A percentile compares a stretch with the other conserved stretches of the same genome.
Conservation (phyloP, 1,140 invertebrate genomes). For the Anagrus nilaparvatae region DNA sequence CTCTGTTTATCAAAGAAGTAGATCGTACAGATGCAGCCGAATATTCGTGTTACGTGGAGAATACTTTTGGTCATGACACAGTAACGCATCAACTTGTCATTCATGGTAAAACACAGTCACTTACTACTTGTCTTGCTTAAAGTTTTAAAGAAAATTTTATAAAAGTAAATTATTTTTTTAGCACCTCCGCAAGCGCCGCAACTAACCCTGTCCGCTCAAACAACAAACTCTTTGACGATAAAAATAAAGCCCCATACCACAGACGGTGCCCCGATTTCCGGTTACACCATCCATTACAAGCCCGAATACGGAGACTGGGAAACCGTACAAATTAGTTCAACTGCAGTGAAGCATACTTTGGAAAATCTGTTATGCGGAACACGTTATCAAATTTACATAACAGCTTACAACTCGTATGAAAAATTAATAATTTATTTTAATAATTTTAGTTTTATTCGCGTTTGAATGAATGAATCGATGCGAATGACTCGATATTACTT, state of each 20-base stretch:
- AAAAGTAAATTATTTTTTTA: conserved; percentile 33
- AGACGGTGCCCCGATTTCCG: conserved; percentile 66
- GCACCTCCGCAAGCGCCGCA: conserved; percentile 77
- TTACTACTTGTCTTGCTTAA: too few relatives aligned
- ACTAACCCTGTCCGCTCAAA: conserved; percentile 68
- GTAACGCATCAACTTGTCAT: conserved; percentile 85
- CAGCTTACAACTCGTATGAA: conserved; percentile 73
- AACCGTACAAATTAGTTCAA: conserved; percentile 64
- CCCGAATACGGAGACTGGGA: conserved; percentile 90
- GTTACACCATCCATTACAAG: conserved; percentile 87
- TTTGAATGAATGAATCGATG: neutral
- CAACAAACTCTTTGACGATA: conserved; percentile 71
- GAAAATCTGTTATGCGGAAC: conserved; percentile 83
- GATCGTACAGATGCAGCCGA: conserved; percentile 81
- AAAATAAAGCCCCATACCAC: conserved; percentile 66
- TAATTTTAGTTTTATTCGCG: too few relatives aligned
- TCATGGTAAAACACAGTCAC: conserved; percentile 55
- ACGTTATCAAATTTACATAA: conserved; percentile 84
- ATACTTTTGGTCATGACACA: conserved; percentile 83
- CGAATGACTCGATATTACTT: too few relatives aligned
- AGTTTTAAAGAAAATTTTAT: neutral
- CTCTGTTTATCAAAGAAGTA: conserved; percentile 79
- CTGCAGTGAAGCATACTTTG: conserved; percentile 71
- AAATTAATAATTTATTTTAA: neutral
- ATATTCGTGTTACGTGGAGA: conserved; percentile 85